Base-by-base conservation (phyloP, 2,113 vertebrate genomes). In the Lates calcarifer region DNA sequence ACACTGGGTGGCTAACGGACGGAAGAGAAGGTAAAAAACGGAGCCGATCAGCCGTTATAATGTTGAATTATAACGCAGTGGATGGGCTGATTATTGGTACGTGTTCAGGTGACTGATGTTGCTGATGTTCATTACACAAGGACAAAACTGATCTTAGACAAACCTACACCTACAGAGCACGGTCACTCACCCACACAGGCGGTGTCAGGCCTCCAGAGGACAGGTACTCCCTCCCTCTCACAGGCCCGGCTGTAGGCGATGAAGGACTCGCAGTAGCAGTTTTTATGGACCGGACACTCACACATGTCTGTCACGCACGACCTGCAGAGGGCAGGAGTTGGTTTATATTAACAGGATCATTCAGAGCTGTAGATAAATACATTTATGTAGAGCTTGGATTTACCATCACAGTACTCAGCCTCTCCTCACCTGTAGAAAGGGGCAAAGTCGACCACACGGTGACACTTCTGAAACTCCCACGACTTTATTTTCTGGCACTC, bases 241-340 rank as follows among this genome's bases (percentile, higher is more conserved):
- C 98, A 99, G 73, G 98, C 97, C 33, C 98, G 95, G 55, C 97
- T 93, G 3, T 99, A 99, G 0, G 98, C 98, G 74, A 99, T 95
- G 90, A 99, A 97, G 0, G 98, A 98, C 91, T 99, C 98, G 0
- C 98, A 99, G 94, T 97, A 99, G 86, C 98, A 99, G 93, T 99
- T 99, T 86, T 98, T 99, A 92, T 99, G 98, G 65, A 97, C 91
- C 0, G 98, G 98, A 77, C 98, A 99, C 83, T 99, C 98, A 1
- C 98, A 99, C 98, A 99, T 99, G 85, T 99, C 98, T 20, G 98
- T 99, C 79, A 99, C 96, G 41, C 98, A 99, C 9, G 98, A 99
- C 94, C 98, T 99, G 80, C 24, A 83, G 71, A 51, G 18, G 58
- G 24, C 8, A 28, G 29, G 3, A 13, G 35, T 72, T 28, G 14